Percentiles rank a stretch among this genome's conserved stretches.
Evolutionary conservation across 2,797 vertebrate genomes (phyloP).

Genomic region (Phalanger gymnotis): DNA sequence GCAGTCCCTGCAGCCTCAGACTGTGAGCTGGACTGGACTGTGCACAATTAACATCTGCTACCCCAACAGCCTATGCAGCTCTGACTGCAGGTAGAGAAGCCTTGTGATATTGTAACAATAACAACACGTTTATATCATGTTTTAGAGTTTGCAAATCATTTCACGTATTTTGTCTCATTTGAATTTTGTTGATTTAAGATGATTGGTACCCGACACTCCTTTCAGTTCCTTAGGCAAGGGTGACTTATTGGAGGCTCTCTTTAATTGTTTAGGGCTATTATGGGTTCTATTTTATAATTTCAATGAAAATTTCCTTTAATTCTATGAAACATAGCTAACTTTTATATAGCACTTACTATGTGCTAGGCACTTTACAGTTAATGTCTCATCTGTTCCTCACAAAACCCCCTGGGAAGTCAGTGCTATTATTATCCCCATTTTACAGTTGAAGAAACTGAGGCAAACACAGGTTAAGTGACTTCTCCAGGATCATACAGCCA

Average conservation of each 20-base stretch:
- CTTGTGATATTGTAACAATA: not conserved
- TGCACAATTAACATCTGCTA: not conserved
- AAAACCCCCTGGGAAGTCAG: too few species aligned
- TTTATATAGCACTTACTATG: not conserved
- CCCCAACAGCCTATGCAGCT: not conserved
- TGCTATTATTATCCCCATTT: not conserved
- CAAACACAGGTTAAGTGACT: not conserved
- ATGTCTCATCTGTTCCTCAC: not conserved
- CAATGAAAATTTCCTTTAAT: not conserved
- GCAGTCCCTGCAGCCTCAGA: not conserved
- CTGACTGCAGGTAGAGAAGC: not conserved
- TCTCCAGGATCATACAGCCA: not conserved
- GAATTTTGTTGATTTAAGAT: not conserved
- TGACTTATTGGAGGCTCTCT: not conserved
- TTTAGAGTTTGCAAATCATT: not conserved
- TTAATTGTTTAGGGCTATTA: not conserved
- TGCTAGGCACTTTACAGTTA: not conserved
- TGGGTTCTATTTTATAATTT: not conserved
- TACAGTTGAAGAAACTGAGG: not conserved
- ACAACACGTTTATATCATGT: not conserved
- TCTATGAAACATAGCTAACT: not conserved
- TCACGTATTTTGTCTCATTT: not conserved
- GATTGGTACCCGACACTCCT: not conserved
- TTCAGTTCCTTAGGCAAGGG: not conserved
- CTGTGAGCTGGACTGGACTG: not conserved